Evolutionary conservation across 1,140 invertebrate species (phyloP).

Genomic region (Pseudomyrmex gracilis): DNA sequence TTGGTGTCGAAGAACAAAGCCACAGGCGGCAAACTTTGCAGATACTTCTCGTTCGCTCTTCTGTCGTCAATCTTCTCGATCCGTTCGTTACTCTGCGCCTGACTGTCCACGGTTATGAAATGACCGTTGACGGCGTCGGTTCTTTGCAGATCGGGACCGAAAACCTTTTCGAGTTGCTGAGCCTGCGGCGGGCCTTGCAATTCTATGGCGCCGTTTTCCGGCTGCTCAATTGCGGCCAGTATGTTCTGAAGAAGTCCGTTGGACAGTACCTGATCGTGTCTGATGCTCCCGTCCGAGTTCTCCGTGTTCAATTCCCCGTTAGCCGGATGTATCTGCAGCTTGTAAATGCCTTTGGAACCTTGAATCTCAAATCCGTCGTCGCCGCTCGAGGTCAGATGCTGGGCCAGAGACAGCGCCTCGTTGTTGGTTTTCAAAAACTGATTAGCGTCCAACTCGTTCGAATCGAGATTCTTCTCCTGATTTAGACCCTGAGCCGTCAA

Average conservation of each 20-base stretch:
- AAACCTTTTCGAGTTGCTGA: conserved; percentile 74
- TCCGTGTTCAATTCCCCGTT: conserved; percentile 82
- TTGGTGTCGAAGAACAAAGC: conserved; percentile 79
- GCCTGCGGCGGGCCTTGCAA: conserved; percentile 74
- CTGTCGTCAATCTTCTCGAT: conserved; percentile 42
- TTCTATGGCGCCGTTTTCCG: conserved; percentile 77
- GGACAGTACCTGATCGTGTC: conserved; percentile 91
- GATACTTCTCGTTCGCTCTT: conserved; percentile 33
- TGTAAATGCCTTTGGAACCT: conserved; percentile 88
- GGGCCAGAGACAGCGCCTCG: conserved; percentile 77
- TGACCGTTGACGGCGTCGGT: conserved; percentile 64
- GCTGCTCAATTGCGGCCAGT: conserved; percentile 90
- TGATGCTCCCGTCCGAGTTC: conserved; percentile 83
- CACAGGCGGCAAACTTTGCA: conserved; percentile 66
- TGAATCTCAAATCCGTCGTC: conserved; percentile 87
- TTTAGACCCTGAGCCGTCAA: conserved; percentile 75
- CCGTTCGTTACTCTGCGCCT: conserved; percentile 51
- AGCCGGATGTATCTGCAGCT: conserved; percentile 90
- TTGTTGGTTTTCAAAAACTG: conserved; percentile 77
- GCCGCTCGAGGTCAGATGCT: conserved; percentile 69
- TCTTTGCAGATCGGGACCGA: conserved; percentile 68
- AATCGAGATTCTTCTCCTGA: conserved; percentile 71
- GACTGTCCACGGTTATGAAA: conserved; percentile 56
- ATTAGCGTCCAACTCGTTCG: conserved; percentile 75
- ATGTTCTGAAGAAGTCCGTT: conserved; percentile 92